phyloP scores from a whole-genome alignment of 2,113 vertebrate genomes.

The Eulemur rufifrons region DNA sequence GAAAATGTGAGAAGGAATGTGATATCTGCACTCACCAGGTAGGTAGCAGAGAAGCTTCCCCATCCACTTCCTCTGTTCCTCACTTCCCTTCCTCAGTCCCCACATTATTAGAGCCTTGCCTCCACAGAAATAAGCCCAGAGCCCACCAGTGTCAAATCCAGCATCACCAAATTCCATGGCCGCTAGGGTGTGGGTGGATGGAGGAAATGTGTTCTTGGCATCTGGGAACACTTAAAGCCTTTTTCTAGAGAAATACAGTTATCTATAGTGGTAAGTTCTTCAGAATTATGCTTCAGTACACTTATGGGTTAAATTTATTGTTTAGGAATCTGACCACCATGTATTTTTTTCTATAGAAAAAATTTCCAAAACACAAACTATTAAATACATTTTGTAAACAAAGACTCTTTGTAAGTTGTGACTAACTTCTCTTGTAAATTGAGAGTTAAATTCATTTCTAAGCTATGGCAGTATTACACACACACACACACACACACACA shows the following conservation, averaged over 20 bases:
- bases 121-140: not conserved
- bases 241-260: not conserved
- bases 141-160: not conserved
- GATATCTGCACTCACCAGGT: not conserved
- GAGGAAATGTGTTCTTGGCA: not conserved
- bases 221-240: not conserved
- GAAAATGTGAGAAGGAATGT: not conserved
- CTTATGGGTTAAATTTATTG: not conserved
- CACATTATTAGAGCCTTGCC: no score
- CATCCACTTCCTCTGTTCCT: not conserved
- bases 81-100: no score
- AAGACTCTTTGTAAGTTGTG: not conserved
- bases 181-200: accelerated
- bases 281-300: not conserved
- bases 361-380: not conserved
- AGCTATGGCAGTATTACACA: not conserved
- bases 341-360: not conserved
- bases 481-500: not conserved
- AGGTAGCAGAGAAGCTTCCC: not conserved
- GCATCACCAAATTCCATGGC: not conserved
- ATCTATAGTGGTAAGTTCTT: not conserved
- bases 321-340: not conserved
- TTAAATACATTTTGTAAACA: slow-evolving; percentile 27
- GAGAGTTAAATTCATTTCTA: slow-evolving; percentile 51
- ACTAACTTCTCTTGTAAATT: not conserved